Conservation (phyloP, 2,797 vertebrate genomes). For the Columba guinea region DNA sequence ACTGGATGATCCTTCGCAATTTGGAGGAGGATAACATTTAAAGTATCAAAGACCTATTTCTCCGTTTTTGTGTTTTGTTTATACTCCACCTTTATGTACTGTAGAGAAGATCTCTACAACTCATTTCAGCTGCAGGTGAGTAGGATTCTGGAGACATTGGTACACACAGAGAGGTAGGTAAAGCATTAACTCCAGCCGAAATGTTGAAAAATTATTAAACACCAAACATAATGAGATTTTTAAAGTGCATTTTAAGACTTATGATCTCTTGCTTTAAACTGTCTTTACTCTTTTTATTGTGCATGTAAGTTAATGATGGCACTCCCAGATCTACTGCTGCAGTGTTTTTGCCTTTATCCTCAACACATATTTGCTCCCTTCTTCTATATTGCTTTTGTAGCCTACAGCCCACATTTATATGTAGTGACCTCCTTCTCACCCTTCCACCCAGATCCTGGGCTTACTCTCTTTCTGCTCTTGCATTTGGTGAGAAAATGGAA, state of each 20-base stretch:
- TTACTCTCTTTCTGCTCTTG: neutral
- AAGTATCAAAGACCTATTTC: neutral
- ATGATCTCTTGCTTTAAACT: neutral
- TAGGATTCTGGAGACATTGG: neutral
- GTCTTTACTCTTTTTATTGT: neutral
- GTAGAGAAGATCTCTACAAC: neutral
- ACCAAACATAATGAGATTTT: neutral
- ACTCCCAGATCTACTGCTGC: neutral
- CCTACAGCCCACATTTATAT: neutral
- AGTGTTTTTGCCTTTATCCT: neutral
- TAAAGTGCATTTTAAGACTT: neutral
- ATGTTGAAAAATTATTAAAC: neutral
- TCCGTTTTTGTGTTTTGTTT: neutral
- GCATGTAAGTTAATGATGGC: neutral
- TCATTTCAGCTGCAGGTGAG: neutral
- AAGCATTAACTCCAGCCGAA: neutral
- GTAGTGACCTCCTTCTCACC: neutral
- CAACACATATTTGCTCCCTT: rapidly evolving
- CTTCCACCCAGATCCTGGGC: neutral
- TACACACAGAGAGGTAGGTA: neutral
- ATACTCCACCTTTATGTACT: neutral
- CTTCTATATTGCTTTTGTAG: neutral
- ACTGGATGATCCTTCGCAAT: neutral
- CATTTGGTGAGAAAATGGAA: neutral
- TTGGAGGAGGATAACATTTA: neutral